Base-by-base conservation (phyloP, 2,113 vertebrate species). In the Syngnathus typhle region DNA sequence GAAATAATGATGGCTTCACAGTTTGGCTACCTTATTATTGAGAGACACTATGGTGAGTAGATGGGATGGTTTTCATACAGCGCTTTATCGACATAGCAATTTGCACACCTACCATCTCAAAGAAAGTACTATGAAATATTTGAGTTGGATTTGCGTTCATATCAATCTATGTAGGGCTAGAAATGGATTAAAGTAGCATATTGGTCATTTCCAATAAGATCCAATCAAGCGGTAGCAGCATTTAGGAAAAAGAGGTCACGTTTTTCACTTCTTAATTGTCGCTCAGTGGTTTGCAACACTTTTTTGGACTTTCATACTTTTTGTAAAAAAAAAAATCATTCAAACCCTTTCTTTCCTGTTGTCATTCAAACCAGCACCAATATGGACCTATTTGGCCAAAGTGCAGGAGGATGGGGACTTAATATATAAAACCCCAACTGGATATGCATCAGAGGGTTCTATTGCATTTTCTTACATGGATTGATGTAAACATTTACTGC, bases 401-500 rank as follows among this genome's bases (percentile, higher is more conserved):
- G 82, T 83, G 78, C 77, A 60, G 64, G 65, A 64, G 67, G 59
- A 7, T 19, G 58, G 39, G 49, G 54, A 68, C 46, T 51, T 70
- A 60, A 9, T 1, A 68, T 16, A 59, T 41, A 69, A 58, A 64
- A 36, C 72, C 67, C 15, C 6, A 47, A 39, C 60, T 61, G 72
- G 70, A 77, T 68, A 56, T 64, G 65, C 71, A 59, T 46, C 49
- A 19, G 43, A 69, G 51, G 32, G 54, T 47, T 67, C 65, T 85
- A 87, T 85, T 84, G 84, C 84, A 79, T 76, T 84, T 79, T 65
- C 77, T 70, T 74, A 64, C 44, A 5, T 70, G 69, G 72, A 67
- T 65, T 51, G n/a, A n/a, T n/a, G 78, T 76, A 85, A 84, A 77
- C 72, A n/a, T 2, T 71, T 64, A 65, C 32, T 43, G 21, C 12